Base-by-base conservation (phyloP, 2,888 invertebrate species). In the Oscheius onirici region DNA sequence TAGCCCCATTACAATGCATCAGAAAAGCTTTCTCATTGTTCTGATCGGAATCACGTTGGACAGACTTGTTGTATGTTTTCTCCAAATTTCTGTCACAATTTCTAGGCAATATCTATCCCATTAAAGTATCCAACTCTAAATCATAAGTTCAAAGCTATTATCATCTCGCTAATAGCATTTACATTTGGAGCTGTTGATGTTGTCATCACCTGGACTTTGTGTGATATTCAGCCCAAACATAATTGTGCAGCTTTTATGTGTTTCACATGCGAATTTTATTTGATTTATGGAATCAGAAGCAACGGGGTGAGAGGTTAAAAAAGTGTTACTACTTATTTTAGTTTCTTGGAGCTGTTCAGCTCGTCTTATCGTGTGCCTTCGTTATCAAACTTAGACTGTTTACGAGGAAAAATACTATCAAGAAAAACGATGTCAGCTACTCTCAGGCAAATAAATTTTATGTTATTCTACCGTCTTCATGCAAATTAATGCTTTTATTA, bases 241-340 rank as follows among this genome's bases (percentile, higher is more conserved):
- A 46, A 46, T 46, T 46, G 46, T 20, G 20, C 46, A 46, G 46
- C 46, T 46, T 46, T 46, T 46, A 46, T 46, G 46, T 46, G 46
- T 20, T 46, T 46, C 20, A 20, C 15, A n/a, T 46, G 46, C 20
- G 46, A 46, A 17, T 46, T 46, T 17, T 46, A 46, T 13, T 13
- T 46, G 5, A 20, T n/a, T 46, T 46, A 46, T 46, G 15, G n/a
- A 17, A 8, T 46, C 3, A 46, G 46, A 46, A 46, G 46, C 46
- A 46, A 46, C 13, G 46, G 46, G 46, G 46, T 46, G 20, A 46
- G 13, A 20, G 6, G 13, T 46, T 46, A 17, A 17, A 46, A 46
- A 3, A 5, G 46, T 17, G 20, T 5, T 8, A 20, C 15, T 3
- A 13, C 3, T 20, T 13, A n/a, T 46, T 46, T 13, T 13, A 46